Base-by-base conservation (phyloP, 1,140 invertebrate species). In the Pogonomyrmex californicus region DNA sequence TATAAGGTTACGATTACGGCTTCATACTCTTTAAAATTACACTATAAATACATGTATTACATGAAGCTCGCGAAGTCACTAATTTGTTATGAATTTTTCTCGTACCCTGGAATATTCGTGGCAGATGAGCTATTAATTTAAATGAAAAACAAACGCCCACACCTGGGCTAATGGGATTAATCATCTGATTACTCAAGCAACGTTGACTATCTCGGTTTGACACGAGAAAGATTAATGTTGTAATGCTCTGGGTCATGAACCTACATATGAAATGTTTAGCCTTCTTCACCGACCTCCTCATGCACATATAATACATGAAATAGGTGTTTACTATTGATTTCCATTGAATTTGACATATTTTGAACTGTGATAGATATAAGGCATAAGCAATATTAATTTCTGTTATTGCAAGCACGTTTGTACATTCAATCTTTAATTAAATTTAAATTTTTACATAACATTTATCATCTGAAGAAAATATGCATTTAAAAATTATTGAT, bases 181-280 rank as follows among this genome's bases (percentile, higher is more conserved):
- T 85, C 82, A n/a, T 85, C 12, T 54, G 82, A 85, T 77, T 85
- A 77, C 49, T 66, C 82, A 77, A 85, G 49, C 17, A 85, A 65
- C 17, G 7, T 60, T 30, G 30, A 41, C 10, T 49, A 36, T 38
- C 23, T 33, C 33, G 17, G 6, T 30, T 49, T 85, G 70, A 85
- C 78, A 49, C 17, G 68, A 89, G 77, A 66, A 83, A 85, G 86
- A 87, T 87, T 71, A 68, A 79, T 86, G 76, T n/a, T 36, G 10
- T 33, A 62, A 30, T 56, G 60, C 41, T 73, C 6, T 65, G 49
- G 44, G 6, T 76, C 60, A 51, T 49, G 71, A 85, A 65, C 12
- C 23, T 49, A 1, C n/a, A 0, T 23, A 30, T 65, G 23, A 63
- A 60, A 54, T 41, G 65, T 75, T 71, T 71, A 82, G 41, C 54